These are phyloP conservation scores for Endotricha flammealis DNA, from an alignment of 2,888 invertebrate species.

Conservation along the genomic window DNA sequence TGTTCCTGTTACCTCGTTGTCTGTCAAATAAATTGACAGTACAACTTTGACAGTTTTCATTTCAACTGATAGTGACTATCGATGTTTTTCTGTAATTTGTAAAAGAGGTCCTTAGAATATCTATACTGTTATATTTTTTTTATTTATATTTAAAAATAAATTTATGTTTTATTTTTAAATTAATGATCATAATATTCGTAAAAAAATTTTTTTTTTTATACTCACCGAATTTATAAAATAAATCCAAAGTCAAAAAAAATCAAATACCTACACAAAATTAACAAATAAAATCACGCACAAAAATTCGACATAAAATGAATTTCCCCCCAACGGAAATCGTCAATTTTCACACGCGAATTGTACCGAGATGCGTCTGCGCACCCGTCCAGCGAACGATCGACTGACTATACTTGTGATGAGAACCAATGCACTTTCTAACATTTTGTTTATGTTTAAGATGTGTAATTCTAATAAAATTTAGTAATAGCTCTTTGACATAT, in stretches of 20 bases:
- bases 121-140: too few relatives aligned
- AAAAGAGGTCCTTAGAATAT: too few relatives aligned
- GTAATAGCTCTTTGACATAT: too few relatives aligned
- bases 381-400: not conserved
- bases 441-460: not conserved
- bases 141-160: too few relatives aligned
- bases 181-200: too few relatives aligned
- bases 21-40: too few relatives aligned
- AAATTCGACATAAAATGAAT: conserved; percentile 20
- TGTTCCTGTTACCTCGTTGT: too few relatives aligned
- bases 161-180: too few relatives aligned
- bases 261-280: conserved; percentile 5
- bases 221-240: conserved; percentile 13
- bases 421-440: not conserved
- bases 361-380: not conserved
- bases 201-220: conserved; percentile 1
- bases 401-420: not conserved
- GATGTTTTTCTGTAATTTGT: too few relatives aligned
- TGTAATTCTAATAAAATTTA: not conserved
- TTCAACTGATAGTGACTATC: too few relatives aligned
- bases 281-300: conserved; percentile 15
- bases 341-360: conserved; percentile 16
- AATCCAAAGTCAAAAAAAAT: conserved; percentile 11
- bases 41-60: too few relatives aligned
- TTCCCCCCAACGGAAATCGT: conserved; percentile 21